Percentiles rank a stretch among this genome's conserved stretches.
These are phyloP conservation scores for Trigoniulus corallinus DNA, from an alignment of 1,140 invertebrate species.

Conservation along the genomic window DNA sequence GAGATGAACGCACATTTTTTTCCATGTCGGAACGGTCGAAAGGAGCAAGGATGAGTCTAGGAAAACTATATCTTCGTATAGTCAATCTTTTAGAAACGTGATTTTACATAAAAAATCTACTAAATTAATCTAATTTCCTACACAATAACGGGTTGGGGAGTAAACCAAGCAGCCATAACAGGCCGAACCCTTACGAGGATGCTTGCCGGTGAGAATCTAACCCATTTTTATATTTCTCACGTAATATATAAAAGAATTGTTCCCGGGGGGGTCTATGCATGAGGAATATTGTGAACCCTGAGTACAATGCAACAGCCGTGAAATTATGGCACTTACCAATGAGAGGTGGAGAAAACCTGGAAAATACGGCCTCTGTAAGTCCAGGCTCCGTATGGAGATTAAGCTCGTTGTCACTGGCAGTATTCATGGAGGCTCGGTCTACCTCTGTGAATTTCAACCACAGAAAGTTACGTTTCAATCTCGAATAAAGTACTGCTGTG, in stretches of 20 bases:
- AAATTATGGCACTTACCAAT: constrained; percentile 4
- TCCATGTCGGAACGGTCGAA: too few relatives aligned
- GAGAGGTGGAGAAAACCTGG: constrained; percentile 1
- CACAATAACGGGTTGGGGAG: constrained; percentile 7
- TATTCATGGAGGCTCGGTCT: constrained; percentile 1
- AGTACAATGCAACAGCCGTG: not conserved
- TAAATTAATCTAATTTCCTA: too few relatives aligned
- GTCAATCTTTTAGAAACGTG: too few relatives aligned
- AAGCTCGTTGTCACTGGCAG: constrained; percentile 6
- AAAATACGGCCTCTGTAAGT: not conserved
- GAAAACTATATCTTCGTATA: too few relatives aligned
- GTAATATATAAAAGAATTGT: too few relatives aligned
- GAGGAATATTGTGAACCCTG: not conserved
- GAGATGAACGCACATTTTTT: not conserved
- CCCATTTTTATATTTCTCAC: too few relatives aligned
- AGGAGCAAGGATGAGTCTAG: too few relatives aligned
- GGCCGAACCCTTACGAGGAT: too few relatives aligned
- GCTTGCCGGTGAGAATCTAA: too few relatives aligned
- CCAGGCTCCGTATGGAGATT: not conserved
- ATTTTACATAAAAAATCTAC: too few relatives aligned
- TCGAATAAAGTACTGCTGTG: not conserved
- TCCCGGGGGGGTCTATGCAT: not conserved
- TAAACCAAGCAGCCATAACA: constrained; percentile 6
- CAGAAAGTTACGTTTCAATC: not conserved
- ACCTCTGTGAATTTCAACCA: not conserved